These are phyloP conservation scores for Xerus rutilus DNA, from an alignment of 2,797 vertebrate genomes.

Conservation along the genomic window DNA sequence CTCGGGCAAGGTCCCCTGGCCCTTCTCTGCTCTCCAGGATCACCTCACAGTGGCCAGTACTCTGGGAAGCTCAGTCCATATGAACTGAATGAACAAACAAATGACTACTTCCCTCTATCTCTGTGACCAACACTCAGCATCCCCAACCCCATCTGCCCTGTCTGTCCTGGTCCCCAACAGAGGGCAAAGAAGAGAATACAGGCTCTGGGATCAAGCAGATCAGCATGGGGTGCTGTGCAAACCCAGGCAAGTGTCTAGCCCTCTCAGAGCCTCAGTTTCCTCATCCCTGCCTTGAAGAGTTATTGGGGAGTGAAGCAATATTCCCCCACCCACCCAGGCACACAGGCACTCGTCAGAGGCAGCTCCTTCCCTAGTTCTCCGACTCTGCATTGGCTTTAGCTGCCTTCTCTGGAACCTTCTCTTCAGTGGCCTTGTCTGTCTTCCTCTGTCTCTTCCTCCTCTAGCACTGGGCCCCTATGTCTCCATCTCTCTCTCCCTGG, in stretches of 20 bases:
- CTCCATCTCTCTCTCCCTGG: background rate
- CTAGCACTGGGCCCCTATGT: background rate
- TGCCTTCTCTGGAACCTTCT: background rate
- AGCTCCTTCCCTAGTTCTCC: accelerated
- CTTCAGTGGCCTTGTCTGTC: background rate
- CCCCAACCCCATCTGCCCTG: background rate
- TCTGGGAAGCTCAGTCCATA: background rate
- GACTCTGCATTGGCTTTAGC: background rate
- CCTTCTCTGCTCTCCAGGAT: background rate
- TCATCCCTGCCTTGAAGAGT: background rate
- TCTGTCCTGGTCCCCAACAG: too few species aligned
- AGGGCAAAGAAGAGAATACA: background rate
- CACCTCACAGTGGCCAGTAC: background rate
- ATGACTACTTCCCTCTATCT: background rate
- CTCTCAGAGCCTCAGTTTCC: background rate
- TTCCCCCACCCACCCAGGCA: background rate
- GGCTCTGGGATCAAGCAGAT: background rate
- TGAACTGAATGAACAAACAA: background rate
- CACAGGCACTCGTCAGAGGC: background rate
- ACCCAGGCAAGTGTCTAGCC: background rate
- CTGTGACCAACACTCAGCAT: too few species aligned
- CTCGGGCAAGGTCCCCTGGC: background rate
- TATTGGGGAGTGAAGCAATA: background rate
- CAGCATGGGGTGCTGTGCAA: background rate
- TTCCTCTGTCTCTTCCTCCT: background rate